Evolutionary conservation across 2,888 invertebrate species (phyloP), one percentile per base, ranked within the genome.

Genomic region (Lycocerus yunnanus): DNA sequence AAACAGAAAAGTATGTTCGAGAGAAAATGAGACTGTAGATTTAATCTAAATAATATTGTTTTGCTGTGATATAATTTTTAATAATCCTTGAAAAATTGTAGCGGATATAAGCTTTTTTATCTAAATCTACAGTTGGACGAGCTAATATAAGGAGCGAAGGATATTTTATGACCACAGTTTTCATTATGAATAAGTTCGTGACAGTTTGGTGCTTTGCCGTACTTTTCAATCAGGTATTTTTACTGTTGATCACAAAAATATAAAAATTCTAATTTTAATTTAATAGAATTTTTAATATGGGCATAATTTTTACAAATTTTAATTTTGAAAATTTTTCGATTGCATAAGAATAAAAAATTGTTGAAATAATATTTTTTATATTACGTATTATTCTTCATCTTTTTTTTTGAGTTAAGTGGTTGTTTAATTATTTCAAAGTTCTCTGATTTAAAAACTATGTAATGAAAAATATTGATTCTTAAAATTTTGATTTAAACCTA

Each of bases 21-120:
- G 15, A 5, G 14, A 58, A 15, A 60, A 60, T 18, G 43, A n/a
- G 8, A 43, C 43, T 43, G 8, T n/a, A 43, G 43, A 43, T 43
- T 43, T 43, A 43, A 43, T 43, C 43, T n/a, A 6, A 43, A 43
- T 24, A 24, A 24, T 43, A 43, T 43, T 43, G 43, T 43, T 43
- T 60, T 60, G 60, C 60, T 60, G 15, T 15, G 15, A 60, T 16
- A 60, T 16, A 16, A 60, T 60, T 60, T 60, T 60, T 60, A n/a
- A 63, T 18, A 63, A 63, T 63, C 61, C 61, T 63, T 63, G 61
- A 63, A 63, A 63, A 63, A 63, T 18, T 63, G 61, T 63, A 63
- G 61, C 61, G 61, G 61, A 63, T 63, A 16, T 63, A 15, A 61
- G 20, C 8, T 15, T 63, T 63, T 15, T 63, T 63, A 63, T 63